Percentiles rank a stretch among this genome's conserved stretches.
phyloP scores from a whole-genome alignment of 2,797 vertebrate genomes.

The Hapalemur alaotrensis region DNA sequence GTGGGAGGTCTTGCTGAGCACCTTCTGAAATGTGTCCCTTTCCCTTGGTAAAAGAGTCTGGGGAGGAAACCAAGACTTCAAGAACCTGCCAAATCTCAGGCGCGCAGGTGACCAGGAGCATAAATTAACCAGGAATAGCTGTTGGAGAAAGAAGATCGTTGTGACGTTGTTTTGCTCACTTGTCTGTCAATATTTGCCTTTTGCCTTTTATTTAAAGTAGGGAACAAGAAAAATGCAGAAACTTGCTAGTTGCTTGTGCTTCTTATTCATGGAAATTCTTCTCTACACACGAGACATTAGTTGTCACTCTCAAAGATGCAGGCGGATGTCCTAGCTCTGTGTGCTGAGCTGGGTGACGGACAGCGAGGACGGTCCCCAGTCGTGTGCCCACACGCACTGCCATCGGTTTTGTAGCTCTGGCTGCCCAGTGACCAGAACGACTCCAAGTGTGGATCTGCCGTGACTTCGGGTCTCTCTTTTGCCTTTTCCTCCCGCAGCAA shows the following conservation, averaged over 20 bases:
- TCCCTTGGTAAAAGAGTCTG: background rate
- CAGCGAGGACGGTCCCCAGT: accelerated
- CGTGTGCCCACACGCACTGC: accelerated
- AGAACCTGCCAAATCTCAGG: accelerated
- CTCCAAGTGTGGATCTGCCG: accelerated
- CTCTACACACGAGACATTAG: background rate
- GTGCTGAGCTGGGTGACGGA: accelerated
- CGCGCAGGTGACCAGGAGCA: accelerated
- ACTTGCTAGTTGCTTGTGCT: background rate
- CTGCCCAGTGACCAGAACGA: background rate
- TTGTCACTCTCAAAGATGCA: background rate
- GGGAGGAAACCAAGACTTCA: accelerated
- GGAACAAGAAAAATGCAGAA: background rate
- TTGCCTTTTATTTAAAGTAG: background rate
- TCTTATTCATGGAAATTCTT: background rate
- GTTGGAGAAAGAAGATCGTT: background rate
- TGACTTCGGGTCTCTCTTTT: background rate
- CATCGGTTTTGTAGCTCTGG: accelerated
- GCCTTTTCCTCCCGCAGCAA: background rate
- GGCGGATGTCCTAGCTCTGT: background rate
- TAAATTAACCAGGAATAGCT: accelerated
- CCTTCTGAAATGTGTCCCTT: background rate
- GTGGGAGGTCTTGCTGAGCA: background rate
- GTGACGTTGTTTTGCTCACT: background rate
- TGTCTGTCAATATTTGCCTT: background rate